Evolutionary conservation across 2,888 invertebrate genomes (phyloP).

Genomic region (Coelopa pilipes): DNA sequence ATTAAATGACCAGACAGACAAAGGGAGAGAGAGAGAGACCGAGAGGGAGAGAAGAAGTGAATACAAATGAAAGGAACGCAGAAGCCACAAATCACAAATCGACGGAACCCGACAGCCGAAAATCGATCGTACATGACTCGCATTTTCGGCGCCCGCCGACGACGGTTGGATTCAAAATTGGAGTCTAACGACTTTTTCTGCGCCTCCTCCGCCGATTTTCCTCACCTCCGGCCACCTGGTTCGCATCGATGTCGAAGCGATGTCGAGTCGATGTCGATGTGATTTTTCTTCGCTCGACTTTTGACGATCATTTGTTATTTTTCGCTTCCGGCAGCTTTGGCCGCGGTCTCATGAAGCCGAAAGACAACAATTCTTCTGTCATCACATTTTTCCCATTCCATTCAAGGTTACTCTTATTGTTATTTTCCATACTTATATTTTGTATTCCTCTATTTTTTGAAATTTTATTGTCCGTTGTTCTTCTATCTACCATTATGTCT

Average conservation of each 20-base stretch:
- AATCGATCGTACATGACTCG: constrained; percentile 2
- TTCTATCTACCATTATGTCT: background rate
- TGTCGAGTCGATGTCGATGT: no score
- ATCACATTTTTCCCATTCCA: background rate
- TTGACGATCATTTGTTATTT: constrained; percentile 12
- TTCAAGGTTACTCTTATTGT: no score
- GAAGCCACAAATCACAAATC: background rate
- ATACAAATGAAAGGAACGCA: constrained; percentile 11
- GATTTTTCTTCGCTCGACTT: background rate
- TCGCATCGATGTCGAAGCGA: no score
- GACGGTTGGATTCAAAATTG: constrained; percentile 10
- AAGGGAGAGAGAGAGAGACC: background rate
- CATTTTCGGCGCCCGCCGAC: background rate
- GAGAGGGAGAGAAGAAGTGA: background rate
- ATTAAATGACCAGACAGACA: constrained; percentile 1
- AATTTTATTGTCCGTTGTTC: no score
- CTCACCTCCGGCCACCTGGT: no score
- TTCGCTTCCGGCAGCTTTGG: constrained; percentile 2
- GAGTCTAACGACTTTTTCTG: background rate
- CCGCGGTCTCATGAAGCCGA: background rate
- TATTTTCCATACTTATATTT: no score
- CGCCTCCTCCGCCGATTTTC: no score
- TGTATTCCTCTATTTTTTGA: no score
- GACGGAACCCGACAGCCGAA: no score
- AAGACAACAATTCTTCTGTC: background rate